Conservation (phyloP, 2,113 vertebrate genomes). For the Plotosus lineatus region DNA sequence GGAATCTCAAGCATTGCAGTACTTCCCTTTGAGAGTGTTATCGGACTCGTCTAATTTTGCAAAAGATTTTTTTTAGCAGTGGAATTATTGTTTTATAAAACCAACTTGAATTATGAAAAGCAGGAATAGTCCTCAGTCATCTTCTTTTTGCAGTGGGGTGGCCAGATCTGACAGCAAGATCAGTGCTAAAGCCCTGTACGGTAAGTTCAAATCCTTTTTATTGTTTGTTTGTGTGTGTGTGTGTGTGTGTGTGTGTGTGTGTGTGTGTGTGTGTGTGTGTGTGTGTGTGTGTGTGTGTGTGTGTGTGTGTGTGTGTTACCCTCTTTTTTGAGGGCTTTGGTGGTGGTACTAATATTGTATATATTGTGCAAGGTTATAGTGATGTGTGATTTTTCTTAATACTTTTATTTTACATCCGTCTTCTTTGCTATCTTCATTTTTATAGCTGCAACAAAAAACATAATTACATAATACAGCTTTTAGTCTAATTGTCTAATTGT, state of each 20-base stretch:
- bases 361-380: not conserved
- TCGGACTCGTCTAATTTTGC: not conserved
- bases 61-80: constrained; percentile 25
- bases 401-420: not conserved
- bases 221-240: not conserved
- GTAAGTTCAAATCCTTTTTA: constrained; percentile 58
- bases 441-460: not conserved
- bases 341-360: not conserved
- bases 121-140: constrained; percentile 60
- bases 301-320: not conserved
- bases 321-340: constrained; percentile 26
- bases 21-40: not conserved
- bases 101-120: constrained; percentile 65
- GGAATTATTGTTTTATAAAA: constrained; percentile 11
- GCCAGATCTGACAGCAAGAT: constrained; percentile 78
- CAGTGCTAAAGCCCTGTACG: constrained; percentile 78
- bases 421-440: not conserved
- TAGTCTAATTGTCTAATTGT: not conserved
- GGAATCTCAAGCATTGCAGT: not conserved
- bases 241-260: not conserved
- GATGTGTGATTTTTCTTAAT: not conserved
- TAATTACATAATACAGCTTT: not conserved
- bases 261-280: not conserved
- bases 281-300: not conserved
- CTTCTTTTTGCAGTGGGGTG: constrained; percentile 74